Percentiles rank a stretch among this genome's conserved stretches.
These are phyloP conservation scores for Chromis chromis DNA, from an alignment of 2,797 vertebrate genomes.

Conservation along the genomic window DNA sequence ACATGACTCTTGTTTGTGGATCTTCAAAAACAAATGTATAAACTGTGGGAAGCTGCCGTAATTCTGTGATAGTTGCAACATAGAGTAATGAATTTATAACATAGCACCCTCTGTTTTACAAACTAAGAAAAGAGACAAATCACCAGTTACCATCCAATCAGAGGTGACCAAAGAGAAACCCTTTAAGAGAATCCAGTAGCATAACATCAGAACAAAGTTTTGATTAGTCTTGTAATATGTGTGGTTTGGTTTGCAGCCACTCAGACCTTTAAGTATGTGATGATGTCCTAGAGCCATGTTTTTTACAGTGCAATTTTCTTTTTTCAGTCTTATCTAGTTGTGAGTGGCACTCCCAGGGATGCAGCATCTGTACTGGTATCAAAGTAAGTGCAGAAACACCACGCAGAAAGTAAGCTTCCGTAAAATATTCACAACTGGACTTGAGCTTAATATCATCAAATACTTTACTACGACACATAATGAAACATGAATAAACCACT, in stretches of 20 bases:
- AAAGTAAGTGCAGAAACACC: conserved; percentile 87
- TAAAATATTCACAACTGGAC: no score
- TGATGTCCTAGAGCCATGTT: not conserved
- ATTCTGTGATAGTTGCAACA: not conserved
- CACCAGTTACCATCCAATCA: not conserved
- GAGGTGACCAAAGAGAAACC: not conserved
- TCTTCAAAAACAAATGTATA: not conserved
- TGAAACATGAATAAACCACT: no score
- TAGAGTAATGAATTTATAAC: not conserved
- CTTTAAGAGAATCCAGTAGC: not conserved
- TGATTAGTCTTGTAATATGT: not conserved
- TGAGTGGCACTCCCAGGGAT: conserved; percentile 90
- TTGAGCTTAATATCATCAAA: no score
- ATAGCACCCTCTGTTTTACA: not conserved
- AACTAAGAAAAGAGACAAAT: not conserved
- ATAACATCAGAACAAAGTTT: not conserved
- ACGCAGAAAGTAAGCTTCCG: not conserved
- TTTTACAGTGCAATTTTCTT: conserved; percentile 10
- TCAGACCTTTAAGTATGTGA: not conserved
- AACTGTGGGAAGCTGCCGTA: not conserved
- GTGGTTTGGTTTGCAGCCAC: not conserved
- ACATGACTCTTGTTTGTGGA: not conserved
- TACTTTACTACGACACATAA: no score
- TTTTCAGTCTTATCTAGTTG: conserved; percentile 90
- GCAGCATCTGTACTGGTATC: conserved; percentile 94